Conservation (phyloP, 1,140 invertebrate species). For the Arion vulgaris region DNA sequence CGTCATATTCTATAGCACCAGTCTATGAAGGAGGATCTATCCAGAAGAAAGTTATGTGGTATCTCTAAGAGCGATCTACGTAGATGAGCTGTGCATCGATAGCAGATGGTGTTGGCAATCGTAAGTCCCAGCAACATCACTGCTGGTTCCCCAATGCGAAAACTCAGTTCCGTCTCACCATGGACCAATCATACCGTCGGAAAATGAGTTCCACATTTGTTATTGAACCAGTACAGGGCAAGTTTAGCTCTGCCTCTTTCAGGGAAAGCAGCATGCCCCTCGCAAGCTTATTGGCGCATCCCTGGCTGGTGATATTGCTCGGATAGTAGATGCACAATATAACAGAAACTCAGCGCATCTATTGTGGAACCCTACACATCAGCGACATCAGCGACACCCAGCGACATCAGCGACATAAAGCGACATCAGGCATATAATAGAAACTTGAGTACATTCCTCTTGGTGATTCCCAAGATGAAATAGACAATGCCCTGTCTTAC, state of each 20-base stretch:
- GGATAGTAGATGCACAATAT: not conserved
- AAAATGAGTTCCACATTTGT: constrained; percentile 28
- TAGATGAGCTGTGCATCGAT: constrained; percentile 33
- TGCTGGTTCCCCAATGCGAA: not conserved
- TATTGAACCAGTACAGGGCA: constrained; percentile 9
- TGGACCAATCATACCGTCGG: constrained; percentile 15
- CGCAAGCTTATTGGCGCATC: constrained; percentile 8
- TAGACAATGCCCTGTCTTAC: constrained; percentile 14
- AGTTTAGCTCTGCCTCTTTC: constrained; percentile 20
- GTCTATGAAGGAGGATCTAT: constrained; percentile 15
- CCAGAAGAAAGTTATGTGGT: constrained; percentile 15
- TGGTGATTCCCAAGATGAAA: constrained; percentile 15
- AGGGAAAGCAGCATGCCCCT: not conserved
- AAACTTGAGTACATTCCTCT: constrained; percentile 23
- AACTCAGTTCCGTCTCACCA: constrained; percentile 19
- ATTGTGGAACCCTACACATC: not conserved
- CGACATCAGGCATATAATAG: not conserved
- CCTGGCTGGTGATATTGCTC: not conserved
- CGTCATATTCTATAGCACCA: constrained; percentile 37
- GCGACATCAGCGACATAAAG: too few species aligned
- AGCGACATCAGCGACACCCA: too few species aligned
- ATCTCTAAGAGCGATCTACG: constrained; percentile 34
- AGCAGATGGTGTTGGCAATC: not conserved
- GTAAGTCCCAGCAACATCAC: not conserved
- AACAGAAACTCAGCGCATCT: not conserved